Evolutionary conservation across 1,140 invertebrate genomes (phyloP).

Genomic region (Amphibalanus amphitrite): DNA sequence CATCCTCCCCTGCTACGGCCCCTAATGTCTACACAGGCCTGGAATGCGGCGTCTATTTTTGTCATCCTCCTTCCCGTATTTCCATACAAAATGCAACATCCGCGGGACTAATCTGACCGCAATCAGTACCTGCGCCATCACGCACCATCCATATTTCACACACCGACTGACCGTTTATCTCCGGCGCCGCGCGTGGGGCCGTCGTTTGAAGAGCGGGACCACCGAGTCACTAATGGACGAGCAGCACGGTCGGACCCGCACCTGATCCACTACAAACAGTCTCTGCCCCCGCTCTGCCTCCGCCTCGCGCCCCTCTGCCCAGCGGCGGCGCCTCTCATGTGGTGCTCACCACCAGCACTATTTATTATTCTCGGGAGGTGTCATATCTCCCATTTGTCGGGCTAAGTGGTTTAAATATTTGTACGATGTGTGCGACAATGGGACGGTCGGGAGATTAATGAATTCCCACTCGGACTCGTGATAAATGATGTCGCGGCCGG

Average conservation of each 20-base stretch:
- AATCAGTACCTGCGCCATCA: no score
- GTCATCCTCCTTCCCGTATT: no score
- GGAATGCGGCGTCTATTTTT: no score
- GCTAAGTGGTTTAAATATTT: neutral
- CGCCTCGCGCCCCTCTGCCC: no score
- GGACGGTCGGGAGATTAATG: neutral
- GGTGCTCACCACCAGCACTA: neutral
- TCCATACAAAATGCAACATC: no score
- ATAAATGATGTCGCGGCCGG: neutral
- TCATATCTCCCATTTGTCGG: neutral
- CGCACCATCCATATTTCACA: neutral
- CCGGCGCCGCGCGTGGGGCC: no score
- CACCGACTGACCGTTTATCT: neutral
- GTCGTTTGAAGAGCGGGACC: neutral
- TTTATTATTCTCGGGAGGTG: neutral
- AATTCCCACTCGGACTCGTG: neutral
- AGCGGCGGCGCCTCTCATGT: neutral
- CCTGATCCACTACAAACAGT: neutral
- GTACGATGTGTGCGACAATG: neutral
- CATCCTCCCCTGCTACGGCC: no score
- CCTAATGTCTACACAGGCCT: no score
- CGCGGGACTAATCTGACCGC: no score
- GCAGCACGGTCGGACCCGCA: neutral
- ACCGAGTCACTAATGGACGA: neutral
- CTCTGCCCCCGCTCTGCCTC: no score